phyloP scores from a whole-genome alignment of 1,140 invertebrate species.

The Hirudo medicinalis region DNA sequence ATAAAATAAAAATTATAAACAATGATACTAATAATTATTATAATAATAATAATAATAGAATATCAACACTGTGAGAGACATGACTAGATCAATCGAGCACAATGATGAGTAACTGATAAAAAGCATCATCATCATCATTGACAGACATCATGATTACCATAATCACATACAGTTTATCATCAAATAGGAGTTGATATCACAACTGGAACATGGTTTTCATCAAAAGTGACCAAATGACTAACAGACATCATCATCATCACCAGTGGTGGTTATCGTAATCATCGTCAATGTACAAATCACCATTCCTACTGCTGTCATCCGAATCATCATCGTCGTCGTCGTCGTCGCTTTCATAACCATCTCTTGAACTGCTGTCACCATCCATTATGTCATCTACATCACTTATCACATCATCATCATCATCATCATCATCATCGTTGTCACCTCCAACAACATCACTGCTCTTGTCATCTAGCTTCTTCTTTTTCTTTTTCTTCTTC shows the following conservation, averaged over 20 bases:
- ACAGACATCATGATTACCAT: no score
- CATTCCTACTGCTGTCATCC: neutral
- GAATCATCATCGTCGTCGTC: neutral
- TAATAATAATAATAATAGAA: neutral
- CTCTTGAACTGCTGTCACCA: neutral
- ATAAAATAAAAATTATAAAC: neutral
- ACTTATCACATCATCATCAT: neutral
- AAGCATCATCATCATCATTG: no score
- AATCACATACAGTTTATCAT: no score
- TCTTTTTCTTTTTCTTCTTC: neutral
- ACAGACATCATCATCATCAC: slow-evolving; percentile 5
- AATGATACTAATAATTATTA: neutral
- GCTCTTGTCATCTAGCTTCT: neutral
- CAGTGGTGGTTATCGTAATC: neutral
- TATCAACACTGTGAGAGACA: neutral
- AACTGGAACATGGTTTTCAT: no score
- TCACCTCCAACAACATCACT: neutral
- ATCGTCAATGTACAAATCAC: neutral
- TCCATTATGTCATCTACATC: neutral
- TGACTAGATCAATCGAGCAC: no score
- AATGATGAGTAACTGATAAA: no score
- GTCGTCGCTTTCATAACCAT: slow-evolving; percentile 1
- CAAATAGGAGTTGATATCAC: no score
- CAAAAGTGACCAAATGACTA: neutral
- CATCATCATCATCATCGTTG: neutral